These are phyloP conservation scores for Drosophila nigromelanica DNA, from an alignment of 1,140 invertebrate genomes.

Conservation along the genomic window DNA sequence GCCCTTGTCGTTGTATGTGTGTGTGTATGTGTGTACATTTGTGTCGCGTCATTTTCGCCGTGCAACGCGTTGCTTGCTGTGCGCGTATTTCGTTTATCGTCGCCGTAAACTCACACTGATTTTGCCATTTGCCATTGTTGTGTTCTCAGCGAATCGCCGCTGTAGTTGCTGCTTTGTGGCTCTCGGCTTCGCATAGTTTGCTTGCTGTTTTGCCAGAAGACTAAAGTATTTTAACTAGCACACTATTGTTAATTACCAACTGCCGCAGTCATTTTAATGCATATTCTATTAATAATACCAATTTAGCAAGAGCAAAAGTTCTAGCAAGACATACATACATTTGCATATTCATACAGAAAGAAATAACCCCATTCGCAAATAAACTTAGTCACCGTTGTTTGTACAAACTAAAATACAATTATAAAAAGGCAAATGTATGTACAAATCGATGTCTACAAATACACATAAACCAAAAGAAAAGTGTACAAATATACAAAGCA, in stretches of 20 bases:
- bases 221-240: conserved; percentile 25
- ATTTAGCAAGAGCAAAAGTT: conserved; percentile 36
- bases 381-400: conserved; percentile 30
- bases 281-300: conserved; percentile 37
- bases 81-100: conserved; percentile 47
- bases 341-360: conserved; percentile 13
- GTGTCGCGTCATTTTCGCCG: conserved; percentile 53
- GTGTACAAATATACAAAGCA: conserved; percentile 33
- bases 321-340: conserved; percentile 15
- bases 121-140: conserved; percentile 56
- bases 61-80: conserved; percentile 23
- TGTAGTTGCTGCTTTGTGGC: conserved; percentile 23
- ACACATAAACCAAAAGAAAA: conserved; percentile 45
- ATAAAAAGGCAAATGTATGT: conserved; percentile 10
- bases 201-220: conserved; percentile 38
- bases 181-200: conserved; percentile 12
- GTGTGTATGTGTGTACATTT: conserved; percentile 13
- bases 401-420: conserved; percentile 16
- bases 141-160: conserved; percentile 31
- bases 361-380: background rate
- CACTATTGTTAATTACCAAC: conserved; percentile 20
- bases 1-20: conserved; percentile 31
- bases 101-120: conserved; percentile 56
- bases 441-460: conserved; percentile 17
- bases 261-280: conserved; percentile 22